phyloP scores from a whole-genome alignment of 2,797 vertebrate species.

The Octomys mimax region DNA sequence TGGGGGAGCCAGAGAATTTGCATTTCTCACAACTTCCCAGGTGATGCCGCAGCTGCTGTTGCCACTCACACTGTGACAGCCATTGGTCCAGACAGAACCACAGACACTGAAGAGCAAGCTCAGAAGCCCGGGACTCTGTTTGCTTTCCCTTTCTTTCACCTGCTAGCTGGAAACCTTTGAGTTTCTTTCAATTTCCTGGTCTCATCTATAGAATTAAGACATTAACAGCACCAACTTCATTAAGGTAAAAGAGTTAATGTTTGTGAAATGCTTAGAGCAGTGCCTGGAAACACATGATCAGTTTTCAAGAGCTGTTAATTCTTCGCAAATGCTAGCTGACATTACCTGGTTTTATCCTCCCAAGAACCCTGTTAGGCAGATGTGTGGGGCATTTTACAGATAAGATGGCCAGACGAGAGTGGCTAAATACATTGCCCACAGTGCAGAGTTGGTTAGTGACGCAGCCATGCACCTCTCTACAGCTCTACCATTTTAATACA shows the following conservation, averaged over 20 bases:
- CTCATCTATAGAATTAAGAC: not conserved
- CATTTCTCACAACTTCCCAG: not conserved
- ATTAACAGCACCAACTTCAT: not conserved
- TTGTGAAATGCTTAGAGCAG: not conserved
- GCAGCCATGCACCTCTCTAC: not conserved
- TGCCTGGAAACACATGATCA: not conserved
- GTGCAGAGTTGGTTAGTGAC: not conserved
- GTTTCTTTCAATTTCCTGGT: not conserved
- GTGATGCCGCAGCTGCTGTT: too few species aligned
- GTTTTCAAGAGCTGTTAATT: not conserved
- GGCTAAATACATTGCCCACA: not conserved
- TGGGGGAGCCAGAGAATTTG: not conserved
- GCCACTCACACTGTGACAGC: not conserved
- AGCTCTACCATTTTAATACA: not conserved
- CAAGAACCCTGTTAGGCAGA: not conserved
- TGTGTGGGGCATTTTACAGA: not conserved
- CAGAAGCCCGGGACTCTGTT: not conserved
- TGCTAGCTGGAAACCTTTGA: not conserved
- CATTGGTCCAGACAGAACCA: not conserved
- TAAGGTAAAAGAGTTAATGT: not conserved
- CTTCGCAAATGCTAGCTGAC: not conserved
- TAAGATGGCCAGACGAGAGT: not conserved
- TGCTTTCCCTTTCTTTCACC: not conserved
- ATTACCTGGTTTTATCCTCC: not conserved
- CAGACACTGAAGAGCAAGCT: not conserved